These are phyloP conservation scores for Danio aesculapii DNA, from an alignment of 2,797 vertebrate genomes.

Conservation along the genomic window DNA sequence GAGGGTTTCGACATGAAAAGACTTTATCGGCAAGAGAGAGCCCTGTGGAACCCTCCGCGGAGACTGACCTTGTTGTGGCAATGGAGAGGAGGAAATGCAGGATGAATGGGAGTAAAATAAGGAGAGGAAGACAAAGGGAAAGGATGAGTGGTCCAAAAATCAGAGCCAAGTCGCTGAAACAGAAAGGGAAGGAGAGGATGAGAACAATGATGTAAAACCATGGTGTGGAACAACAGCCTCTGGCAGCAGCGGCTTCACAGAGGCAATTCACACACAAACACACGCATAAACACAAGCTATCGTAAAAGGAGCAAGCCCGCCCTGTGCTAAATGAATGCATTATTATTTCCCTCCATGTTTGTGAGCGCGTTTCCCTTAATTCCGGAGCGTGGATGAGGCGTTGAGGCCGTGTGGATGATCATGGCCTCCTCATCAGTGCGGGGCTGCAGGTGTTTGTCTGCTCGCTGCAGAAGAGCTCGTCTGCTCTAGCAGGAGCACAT, in stretches of 20 bases:
- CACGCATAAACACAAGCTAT: conserved; percentile 42
- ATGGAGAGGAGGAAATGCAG: conserved; percentile 62
- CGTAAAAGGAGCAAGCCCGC: not conserved
- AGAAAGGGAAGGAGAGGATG: conserved; percentile 64
- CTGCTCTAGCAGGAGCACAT: conserved; percentile 73
- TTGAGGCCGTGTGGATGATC: conserved; percentile 45
- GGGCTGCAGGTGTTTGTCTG: conserved; percentile 52
- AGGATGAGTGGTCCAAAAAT: conserved; percentile 59
- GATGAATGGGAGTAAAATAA: conserved; percentile 62
- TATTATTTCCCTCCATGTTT: conserved; percentile 35
- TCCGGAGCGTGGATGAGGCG: conserved; percentile 28
- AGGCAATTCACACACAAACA: conserved; percentile 16
- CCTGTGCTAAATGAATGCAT: conserved; percentile 25
- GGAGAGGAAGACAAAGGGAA: conserved; percentile 53
- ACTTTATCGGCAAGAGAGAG: conserved; percentile 74
- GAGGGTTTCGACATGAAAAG: conserved; percentile 80
- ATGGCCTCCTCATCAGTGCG: conserved; percentile 48
- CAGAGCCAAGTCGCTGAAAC: conserved; percentile 59
- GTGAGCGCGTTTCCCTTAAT: conserved; percentile 22
- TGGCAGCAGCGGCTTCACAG: conserved; percentile 48
- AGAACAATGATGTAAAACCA: conserved; percentile 68
- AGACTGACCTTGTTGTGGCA: conserved; percentile 71
- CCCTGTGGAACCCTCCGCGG: conserved; percentile 68
- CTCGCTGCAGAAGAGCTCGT: conserved; percentile 70
- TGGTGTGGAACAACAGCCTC: conserved; percentile 61